Conservation (phyloP, 2,797 vertebrate species). For the Pempheris klunzingeri region DNA sequence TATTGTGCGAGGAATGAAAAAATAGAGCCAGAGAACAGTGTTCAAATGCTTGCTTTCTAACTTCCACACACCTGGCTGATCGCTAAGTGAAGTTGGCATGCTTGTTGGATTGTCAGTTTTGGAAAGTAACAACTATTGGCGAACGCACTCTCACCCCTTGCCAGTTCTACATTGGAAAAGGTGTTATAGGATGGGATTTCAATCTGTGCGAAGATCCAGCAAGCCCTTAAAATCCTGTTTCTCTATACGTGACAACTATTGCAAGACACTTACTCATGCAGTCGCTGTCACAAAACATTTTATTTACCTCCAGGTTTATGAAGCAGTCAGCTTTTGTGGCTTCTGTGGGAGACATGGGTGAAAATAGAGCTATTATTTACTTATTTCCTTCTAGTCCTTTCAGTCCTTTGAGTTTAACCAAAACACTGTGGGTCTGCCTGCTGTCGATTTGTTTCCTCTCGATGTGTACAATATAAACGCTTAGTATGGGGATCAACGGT, state of each 20-base stretch:
- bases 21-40: not conserved
- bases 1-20: not conserved
- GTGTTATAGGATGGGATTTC: not conserved
- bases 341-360: constrained; percentile 35
- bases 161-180: no score
- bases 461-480: constrained; percentile 40
- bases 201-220: not conserved
- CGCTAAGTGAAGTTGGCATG: not conserved
- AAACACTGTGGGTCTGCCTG: constrained; percentile 34
- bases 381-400: constrained; percentile 55
- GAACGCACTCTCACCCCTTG: no score
- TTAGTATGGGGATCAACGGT: constrained; percentile 46
- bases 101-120: no score
- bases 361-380: constrained; percentile 60
- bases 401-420: constrained; percentile 37
- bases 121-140: not conserved
- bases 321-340: constrained; percentile 43
- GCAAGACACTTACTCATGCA: constrained; percentile 38
- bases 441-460: constrained; percentile 57
- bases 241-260: constrained; percentile 20
- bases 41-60: not conserved
- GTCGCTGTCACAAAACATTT: constrained; percentile 29
- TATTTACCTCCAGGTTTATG: constrained; percentile 48
- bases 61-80: not conserved
- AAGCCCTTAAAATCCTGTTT: constrained; percentile 1